Evolutionary conservation across 2,888 invertebrate species (phyloP), one percentile per base, ranked within the genome.

Genomic region (Drosophila paranaensis): DNA sequence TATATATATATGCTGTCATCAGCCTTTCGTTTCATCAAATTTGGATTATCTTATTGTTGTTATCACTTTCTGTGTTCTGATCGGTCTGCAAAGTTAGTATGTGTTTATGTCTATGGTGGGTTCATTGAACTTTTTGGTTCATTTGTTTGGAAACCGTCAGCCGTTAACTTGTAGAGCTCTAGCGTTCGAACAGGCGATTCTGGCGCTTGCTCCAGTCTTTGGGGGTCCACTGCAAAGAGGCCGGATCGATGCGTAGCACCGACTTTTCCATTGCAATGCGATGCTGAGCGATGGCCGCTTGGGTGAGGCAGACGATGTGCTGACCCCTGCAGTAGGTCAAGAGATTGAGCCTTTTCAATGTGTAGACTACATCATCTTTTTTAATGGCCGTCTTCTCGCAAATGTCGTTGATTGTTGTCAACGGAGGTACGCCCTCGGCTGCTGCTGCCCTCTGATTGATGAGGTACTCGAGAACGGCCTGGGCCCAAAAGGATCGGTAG

Each of bases 401-500:
- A 74, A 99, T 97, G 94, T 99, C 99, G 93, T 97, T 98, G 80
- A 98, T 98, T 43, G 97, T 98, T 73, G 98, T 97, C 89, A 97
- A 96, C 1, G 98, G 97, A 91, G 97, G 97, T 90, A 98, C 98
- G 81, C 96, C 97, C 72, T 97, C 97, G 0, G 96, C 96, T 1
- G 95, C 94, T 0, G 97, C 97, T 13, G 20, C 1, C 90, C 97
- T 98, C 72, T 97, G 95, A 69, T 96, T 96, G 71, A 98, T 95
- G 57, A 99, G 94, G 84, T 98, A 97, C 56, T 99, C 98, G 60
- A 99, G 94, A 90, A 99, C 97, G 5, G 98, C 98, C 93, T 98
- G 98, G 6, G 98, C 97, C 99, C 99, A 99, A 93, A 98, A 99
- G 91, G 98, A 98, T 72, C 99, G 94, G 92, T 99, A 99, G 98